Evolutionary conservation across 1,140 invertebrate species (phyloP), one percentile per base, ranked within the genome.

Genomic region (Cherax quadricarinatus): DNA sequence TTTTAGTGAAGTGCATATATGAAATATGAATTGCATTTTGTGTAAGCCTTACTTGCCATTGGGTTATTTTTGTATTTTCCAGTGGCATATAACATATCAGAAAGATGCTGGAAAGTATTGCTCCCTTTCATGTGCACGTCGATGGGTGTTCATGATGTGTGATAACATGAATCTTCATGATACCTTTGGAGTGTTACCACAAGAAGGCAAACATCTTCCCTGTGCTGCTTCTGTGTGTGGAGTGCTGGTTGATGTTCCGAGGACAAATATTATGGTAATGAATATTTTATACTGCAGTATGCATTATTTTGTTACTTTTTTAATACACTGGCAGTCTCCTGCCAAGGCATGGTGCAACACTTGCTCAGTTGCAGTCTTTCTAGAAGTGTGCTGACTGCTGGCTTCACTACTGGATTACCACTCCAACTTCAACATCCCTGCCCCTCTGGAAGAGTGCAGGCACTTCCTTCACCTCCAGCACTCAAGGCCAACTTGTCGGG

Each of bases 121-220:
- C 79, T 62, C 87, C 6, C 18, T 88, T 2, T 70, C 87, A 9
- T 89, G 87, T 70, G 79, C 87, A 57, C 51, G 80, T n/a, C 79
- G 87, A 4, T 89, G 87, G 87, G 79, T 82, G 5, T 89, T 82
- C 82, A 12, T 80, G 18, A 89, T 89, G 48, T 89, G 87, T 66
- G 87, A 89, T 70, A 81, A 89, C 41, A 62, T 89, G 21, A 89
- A 89, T 9, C 16, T 89, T 6, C 12, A 48, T 18, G 48, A 82
- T 0, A 70, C 30, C 16, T 89, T 81, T 82, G 87, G 79, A 18
- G 60, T 89, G 24, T 3, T 48, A 10, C 87, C 87, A 70, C 51
- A 48, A 49, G 87, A 82, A 41, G 79, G 79, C 4, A 81, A 70
- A 24, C 87, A 89, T 53, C 57, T 82, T 0, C 87, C 79, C 10